phyloP scores from a whole-genome alignment of 2,888 invertebrate genomes.

The Unio pictorum region DNA sequence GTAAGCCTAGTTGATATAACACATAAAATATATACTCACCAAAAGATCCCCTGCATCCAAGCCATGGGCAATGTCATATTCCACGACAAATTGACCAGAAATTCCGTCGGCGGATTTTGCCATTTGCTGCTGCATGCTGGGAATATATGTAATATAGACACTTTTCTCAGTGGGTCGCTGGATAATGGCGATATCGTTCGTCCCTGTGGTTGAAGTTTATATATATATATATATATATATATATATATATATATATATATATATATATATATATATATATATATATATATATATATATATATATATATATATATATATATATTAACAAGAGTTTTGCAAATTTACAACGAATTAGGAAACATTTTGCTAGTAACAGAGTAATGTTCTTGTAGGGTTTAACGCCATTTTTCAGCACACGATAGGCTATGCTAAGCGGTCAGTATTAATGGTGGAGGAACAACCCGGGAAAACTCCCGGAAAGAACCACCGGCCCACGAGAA shows the following conservation, averaged over 20 bases:
- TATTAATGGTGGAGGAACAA: too few species aligned
- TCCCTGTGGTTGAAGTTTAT: conserved; percentile 2
- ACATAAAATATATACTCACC: conserved; percentile 33
- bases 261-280: not conserved
- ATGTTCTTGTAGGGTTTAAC: too few species aligned
- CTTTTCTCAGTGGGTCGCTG: conserved; percentile 15
- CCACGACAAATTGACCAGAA: conserved; percentile 50
- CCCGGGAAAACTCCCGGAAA: too few species aligned
- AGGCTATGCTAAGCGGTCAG: too few species aligned
- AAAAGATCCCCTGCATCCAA: conserved; percentile 59
- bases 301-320: not conserved
- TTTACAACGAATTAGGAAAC: too few species aligned
- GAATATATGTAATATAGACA: conserved; percentile 31
- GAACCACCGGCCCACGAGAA: too few species aligned
- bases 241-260: not conserved
- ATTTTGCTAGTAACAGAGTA: too few species aligned
- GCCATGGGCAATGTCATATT: conserved; percentile 58
- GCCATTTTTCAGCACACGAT: too few species aligned
- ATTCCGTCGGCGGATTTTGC: conserved; percentile 31
- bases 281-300: conserved; percentile 1
- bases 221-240: conserved; percentile 5
- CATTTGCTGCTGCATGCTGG: conserved; percentile 26
- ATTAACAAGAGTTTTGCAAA: too few species aligned
- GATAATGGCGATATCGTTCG: conserved; percentile 17
- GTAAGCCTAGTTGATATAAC: too few species aligned